Conservation (phyloP, 2,113 vertebrate species). For the Oriolus oriolus region DNA sequence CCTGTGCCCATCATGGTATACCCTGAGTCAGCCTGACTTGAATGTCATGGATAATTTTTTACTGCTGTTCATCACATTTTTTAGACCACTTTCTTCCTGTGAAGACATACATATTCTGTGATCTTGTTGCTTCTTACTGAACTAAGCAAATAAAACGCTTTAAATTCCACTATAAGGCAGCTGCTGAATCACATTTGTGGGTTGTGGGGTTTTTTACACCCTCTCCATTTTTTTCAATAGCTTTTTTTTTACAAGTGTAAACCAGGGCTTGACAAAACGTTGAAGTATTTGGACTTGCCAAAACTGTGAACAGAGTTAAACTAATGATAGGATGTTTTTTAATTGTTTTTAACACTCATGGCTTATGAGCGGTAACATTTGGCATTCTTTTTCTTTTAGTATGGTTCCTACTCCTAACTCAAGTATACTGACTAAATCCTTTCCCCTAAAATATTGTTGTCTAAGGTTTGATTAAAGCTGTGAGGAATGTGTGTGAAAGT, state of each 20-base stretch:
- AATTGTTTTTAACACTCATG: neutral
- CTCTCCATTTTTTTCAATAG: neutral
- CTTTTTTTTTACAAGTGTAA: neutral
- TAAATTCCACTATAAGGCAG: neutral
- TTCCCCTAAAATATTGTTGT: neutral
- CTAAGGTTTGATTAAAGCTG: constrained; percentile 19
- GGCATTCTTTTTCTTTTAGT: neutral
- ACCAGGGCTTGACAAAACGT: neutral
- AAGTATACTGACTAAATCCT: neutral
- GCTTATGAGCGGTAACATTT: neutral
- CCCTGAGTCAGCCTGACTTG: neutral
- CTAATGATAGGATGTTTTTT: neutral
- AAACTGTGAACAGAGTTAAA: neutral
- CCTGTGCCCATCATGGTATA: neutral
- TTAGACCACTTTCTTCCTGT: neutral
- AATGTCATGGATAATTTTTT: neutral
- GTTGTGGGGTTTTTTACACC: neutral
- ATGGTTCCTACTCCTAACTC: neutral
- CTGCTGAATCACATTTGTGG: neutral
- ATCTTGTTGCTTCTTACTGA: neutral
- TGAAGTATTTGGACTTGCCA: neutral
- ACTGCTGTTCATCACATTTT: neutral
- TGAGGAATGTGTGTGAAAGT: constrained; percentile 44
- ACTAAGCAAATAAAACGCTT: neutral
- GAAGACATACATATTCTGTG: neutral